Evolutionary conservation across 2,888 invertebrate genomes (phyloP), one percentile per base, ranked within the genome.

Genomic region (Ptilodon capucinus): DNA sequence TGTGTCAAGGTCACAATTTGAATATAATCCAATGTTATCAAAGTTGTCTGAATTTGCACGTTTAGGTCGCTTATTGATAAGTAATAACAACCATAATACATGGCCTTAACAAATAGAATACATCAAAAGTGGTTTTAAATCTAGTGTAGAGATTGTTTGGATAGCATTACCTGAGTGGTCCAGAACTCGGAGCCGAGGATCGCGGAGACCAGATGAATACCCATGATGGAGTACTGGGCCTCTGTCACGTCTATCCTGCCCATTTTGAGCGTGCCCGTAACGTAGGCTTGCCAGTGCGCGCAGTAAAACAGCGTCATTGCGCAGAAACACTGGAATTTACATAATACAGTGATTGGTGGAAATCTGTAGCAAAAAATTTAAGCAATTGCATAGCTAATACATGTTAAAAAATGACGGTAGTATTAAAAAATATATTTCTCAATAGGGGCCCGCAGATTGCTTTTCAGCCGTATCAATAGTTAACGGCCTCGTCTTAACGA

Each of bases 201-300:
- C 21, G 97, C 96, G 23, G 99, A 97, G 53, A 97, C 86, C 48
- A 98, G 74, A 76, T 99, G 97, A 67, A 99, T 96, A 42, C 86
- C 84, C 64, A 99, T 99, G 64, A 99, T 97, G 42, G 95, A 94
- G 84, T 97, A 95, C 89, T 99, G 99, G 5, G 98, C 99, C 91
- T 99, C 99, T 0, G 99, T 99, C 23, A 99, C 99, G 92, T 99
- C 99, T 65, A 99, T 92, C 84, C 94, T 95, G 42, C 98, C 98
- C 91, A 98, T 97, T 68, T 95, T 93, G 65, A 98, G 91, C 19
- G 97, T 97, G 40, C 98, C 99, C 55, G 99, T 98, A 34, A 99
- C 99, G 86, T 99, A 99, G 0, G 99, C 98, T 83, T 99, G 99
- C 99, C 99, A 99, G 87, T 99, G 99, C 16, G 99, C 99, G 86